Evolutionary conservation across 2,797 vertebrate species (phyloP).

Genomic region (Poecilia picta): DNA sequence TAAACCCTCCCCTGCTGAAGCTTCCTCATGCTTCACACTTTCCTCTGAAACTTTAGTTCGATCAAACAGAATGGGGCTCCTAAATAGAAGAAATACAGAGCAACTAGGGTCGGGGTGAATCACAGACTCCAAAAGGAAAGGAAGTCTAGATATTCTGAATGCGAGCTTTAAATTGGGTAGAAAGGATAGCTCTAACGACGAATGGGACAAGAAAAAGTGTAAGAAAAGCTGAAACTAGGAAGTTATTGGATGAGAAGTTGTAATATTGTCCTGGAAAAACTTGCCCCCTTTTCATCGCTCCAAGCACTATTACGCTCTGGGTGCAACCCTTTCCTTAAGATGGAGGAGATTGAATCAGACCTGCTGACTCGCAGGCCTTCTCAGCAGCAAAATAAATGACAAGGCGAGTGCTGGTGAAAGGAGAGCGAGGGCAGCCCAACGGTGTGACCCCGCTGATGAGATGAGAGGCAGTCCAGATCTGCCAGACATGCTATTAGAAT

Average conservation of each 20-base stretch:
- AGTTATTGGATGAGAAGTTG: constrained; percentile 46
- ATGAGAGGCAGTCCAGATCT: constrained; percentile 74
- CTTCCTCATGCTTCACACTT: constrained; percentile 67
- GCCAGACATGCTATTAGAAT: constrained; percentile 73
- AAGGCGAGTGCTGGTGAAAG: constrained; percentile 56
- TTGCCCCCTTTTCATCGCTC: constrained; percentile 29
- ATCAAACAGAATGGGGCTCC: constrained; percentile 75
- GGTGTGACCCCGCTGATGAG: constrained; percentile 78
- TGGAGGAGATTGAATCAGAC: constrained; percentile 74
- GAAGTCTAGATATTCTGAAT: constrained; percentile 68
- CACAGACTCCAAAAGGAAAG: constrained; percentile 56
- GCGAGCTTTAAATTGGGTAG: constrained; percentile 52
- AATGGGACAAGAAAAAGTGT: constrained; percentile 57
- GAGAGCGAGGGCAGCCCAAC: constrained; percentile 63
- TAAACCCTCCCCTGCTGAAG: constrained; percentile 63
- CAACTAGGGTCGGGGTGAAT: constrained; percentile 61
- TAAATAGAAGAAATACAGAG: constrained; percentile 71
- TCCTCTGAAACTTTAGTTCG: constrained; percentile 73
- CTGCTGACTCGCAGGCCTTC: constrained; percentile 50
- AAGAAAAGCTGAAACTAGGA: constrained; percentile 45
- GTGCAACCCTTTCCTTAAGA: constrained; percentile 62
- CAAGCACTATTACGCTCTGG: constrained; percentile 43
- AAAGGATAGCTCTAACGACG: constrained; percentile 69
- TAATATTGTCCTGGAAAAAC: constrained; percentile 50
- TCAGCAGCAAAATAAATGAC: constrained; percentile 75